Conservation (phyloP, 2,113 vertebrate species). For the Actinemys pallida region DNA sequence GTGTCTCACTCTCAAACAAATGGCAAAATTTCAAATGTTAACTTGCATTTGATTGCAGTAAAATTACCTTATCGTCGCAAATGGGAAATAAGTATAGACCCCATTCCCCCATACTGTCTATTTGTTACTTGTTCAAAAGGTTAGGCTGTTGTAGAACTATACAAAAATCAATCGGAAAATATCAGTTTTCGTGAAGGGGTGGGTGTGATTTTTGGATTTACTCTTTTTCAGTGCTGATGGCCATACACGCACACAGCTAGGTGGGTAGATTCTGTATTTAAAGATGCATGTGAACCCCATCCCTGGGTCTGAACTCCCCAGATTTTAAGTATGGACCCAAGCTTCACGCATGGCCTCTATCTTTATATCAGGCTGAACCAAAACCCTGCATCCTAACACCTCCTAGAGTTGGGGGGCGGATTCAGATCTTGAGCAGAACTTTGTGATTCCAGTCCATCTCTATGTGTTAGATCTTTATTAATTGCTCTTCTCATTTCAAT, state of each 20-base stretch:
- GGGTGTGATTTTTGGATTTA: neutral
- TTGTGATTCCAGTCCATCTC: neutral
- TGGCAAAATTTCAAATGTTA: neutral
- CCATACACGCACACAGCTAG: neutral
- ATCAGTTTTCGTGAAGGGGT: neutral
- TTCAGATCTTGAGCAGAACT: neutral
- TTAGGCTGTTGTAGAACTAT: neutral
- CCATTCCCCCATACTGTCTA: no score
- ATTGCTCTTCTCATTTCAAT: neutral
- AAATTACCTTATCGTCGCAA: neutral
- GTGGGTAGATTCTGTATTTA: neutral
- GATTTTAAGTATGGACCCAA: neutral
- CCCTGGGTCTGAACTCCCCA: neutral
- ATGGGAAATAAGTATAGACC: neutral
- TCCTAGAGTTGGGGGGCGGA: neutral
- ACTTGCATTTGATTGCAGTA: neutral
- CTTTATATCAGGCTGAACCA: neutral
- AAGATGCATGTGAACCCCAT: neutral
- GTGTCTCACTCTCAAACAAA: neutral
- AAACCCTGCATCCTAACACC: neutral
- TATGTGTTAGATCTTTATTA: neutral
- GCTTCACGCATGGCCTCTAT: neutral
- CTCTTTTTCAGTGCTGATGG: neutral
- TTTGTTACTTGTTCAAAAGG: neutral
- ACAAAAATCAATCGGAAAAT: neutral